Base-by-base conservation (phyloP, 1,140 invertebrate species). In the Brachionus rubens region DNA sequence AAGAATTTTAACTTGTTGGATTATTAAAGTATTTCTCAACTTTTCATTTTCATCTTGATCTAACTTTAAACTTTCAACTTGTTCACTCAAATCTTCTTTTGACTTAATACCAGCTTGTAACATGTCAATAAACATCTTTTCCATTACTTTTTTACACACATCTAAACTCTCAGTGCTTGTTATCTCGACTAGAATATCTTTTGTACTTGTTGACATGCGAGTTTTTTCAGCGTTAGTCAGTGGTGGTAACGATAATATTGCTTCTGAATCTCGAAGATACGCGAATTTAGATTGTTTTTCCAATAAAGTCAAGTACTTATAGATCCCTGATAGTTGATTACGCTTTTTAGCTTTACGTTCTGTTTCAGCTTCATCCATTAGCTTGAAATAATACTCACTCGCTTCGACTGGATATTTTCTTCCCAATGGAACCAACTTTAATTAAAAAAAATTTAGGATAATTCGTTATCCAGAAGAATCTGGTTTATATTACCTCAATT, bases 161-260 rank as follows among this genome's bases (percentile, higher is more conserved):
- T 86, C 86, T 48, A 89, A 85, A 4, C 87, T 89, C n/a, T 83
- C 80, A 16, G 88, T 85, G 77, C 91, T 91, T 0, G 91, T 92
- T 28, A 92, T 90, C 84, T 92, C 91, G 26, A 92, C 82, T 33
- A 92, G 83, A 80, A 92, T 88, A n/a, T 86, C 81, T 78, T 86
- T 89, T 21, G 89, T 91, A 3, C 86, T 85, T 21, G 83, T 77
- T 9, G 81, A 80, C 50, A 87, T 84, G 85, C 92, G 92, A 3
- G 91, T 90, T 77, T 88, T 84, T 48, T 92, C 90, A 79, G 89
- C 88, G 82, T 92, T 92, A 14, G 91, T 92, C 52, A 93, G 90
- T 0, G 91, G 91, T 62, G 91, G 91, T 81, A 93, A 90, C 21
- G 91, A 92, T 77, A 93, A 89, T 1, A 91, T 89, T 3, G 86